These are phyloP conservation scores for Syncerus caffer DNA, from an alignment of 2,797 vertebrate species.

Conservation along the genomic window DNA sequence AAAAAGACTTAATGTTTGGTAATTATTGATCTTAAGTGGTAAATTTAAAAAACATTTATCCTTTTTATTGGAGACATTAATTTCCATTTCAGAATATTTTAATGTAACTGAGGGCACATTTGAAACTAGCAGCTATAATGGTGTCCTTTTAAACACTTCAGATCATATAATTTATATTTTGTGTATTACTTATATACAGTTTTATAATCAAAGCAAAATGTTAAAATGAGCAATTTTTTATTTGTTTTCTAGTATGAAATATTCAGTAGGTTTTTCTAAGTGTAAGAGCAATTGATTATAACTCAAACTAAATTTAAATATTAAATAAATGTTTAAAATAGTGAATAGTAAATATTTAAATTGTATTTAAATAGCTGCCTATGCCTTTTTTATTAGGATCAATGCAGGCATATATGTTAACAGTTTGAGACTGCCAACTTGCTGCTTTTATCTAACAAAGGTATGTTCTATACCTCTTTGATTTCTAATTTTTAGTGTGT, in stretches of 20 bases:
- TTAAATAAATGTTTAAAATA: background rate
- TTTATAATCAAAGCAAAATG: conserved; percentile 19
- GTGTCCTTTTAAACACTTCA: conserved; percentile 8
- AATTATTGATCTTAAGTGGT: conserved; percentile 72
- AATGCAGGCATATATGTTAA: background rate
- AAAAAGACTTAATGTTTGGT: conserved; percentile 98
- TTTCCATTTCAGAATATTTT: conserved; percentile 32
- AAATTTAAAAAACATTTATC: conserved; percentile 22
- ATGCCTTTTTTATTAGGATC: background rate
- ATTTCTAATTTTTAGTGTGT: conserved; percentile 87
- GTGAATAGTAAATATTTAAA: background rate
- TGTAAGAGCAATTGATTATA: conserved; percentile 19
- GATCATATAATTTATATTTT: conserved; percentile 18
- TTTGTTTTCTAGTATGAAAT: conserved; percentile 24
- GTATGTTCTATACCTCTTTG: conserved; percentile 2
- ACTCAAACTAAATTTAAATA: background rate
- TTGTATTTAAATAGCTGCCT: background rate
- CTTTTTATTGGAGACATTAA: conserved; percentile 32
- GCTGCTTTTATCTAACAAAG: conserved; percentile 46
- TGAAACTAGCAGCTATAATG: background rate
- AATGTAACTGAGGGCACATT: background rate
- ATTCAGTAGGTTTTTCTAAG: conserved; percentile 33
- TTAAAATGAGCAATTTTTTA: conserved; percentile 25
- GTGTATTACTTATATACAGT: background rate
- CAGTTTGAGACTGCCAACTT: conserved; percentile 14